Percentiles rank a stretch among this genome's conserved stretches.
phyloP scores from a whole-genome alignment of 2,113 vertebrate species.

The Dolichotis patagonum region DNA sequence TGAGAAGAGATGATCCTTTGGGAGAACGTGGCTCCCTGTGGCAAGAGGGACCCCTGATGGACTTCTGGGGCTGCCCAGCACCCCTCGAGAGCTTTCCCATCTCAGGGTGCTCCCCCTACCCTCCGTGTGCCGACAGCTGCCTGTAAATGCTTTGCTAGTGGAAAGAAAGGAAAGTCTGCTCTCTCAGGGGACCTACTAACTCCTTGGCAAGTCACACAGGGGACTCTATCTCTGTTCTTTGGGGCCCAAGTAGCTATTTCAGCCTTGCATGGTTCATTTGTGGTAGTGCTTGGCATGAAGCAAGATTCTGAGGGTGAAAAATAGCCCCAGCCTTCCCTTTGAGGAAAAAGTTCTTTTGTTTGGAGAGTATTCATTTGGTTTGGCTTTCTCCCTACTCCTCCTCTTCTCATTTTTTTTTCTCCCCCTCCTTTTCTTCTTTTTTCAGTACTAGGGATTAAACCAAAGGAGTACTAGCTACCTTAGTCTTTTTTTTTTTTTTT shows the following conservation, averaged over 20 bases:
- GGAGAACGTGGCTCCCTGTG: neutral
- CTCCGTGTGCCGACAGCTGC: neutral
- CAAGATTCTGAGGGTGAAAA: neutral
- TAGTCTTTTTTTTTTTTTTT: neutral
- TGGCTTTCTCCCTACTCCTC: neutral
- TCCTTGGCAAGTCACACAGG: neutral
- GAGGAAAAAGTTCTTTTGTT: neutral
- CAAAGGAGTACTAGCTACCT: neutral
- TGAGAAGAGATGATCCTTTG: neutral
- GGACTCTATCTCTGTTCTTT: neutral
- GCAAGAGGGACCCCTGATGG: neutral
- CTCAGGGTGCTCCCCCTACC: neutral
- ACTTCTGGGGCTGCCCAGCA: neutral
- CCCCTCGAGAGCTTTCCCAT: neutral
- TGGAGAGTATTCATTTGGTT: neutral
- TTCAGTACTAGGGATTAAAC: neutral
- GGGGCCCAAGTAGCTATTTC: neutral
- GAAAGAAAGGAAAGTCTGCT: neutral
- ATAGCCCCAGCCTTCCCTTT: neutral
- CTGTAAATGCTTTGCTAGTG: neutral
- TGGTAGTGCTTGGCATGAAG: neutral
- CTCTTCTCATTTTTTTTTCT: neutral
- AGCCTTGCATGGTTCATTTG: neutral
- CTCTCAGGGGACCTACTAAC: neutral
- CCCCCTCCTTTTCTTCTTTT: neutral